phyloP scores from a whole-genome alignment of 2,113 vertebrate genomes.

The Epinephelus lanceolatus region DNA sequence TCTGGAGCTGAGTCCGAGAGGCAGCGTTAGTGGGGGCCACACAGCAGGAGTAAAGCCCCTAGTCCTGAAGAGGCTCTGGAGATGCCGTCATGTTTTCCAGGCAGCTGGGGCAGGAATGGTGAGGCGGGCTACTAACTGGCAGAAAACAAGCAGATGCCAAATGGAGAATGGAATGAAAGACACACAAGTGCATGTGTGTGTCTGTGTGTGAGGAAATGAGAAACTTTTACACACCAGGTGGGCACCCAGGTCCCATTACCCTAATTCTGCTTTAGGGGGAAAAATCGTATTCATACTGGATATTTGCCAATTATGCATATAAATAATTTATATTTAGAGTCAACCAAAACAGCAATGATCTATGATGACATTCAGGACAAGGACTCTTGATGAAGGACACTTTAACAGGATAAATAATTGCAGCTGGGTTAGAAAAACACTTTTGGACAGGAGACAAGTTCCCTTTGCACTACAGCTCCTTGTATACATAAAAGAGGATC shows the following conservation, averaged over 20 bases:
- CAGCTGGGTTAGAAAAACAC: neutral
- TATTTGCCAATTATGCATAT: neutral
- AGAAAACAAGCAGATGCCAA: constrained; percentile 63
- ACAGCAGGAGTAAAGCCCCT: constrained; percentile 48
- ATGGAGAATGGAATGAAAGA: constrained; percentile 29
- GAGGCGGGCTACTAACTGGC: constrained; percentile 10
- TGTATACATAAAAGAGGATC: neutral
- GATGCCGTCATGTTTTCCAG: constrained; percentile 76
- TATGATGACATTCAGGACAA: neutral
- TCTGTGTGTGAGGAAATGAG: constrained; percentile 45
- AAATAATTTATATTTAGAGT: neutral
- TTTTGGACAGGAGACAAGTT: neutral
- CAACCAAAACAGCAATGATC: neutral
- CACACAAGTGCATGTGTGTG: neutral
- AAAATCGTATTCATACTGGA: neutral
- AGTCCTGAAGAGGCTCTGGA: constrained; percentile 45
- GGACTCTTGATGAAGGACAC: neutral
- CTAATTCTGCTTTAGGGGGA: neutral
- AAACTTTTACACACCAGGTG: constrained; percentile 46
- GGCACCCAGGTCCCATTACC: constrained; percentile 5
- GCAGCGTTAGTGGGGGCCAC: constrained; percentile 53
- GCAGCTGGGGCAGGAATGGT: constrained; percentile 55
- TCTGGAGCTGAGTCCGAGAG: constrained; percentile 60
- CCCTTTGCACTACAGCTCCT: neutral
- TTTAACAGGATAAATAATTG: neutral